Percentiles rank a stretch among this genome's conserved stretches.
phyloP scores from a whole-genome alignment of 2,888 invertebrate genomes.

The Trissolcus japonicus region DNA sequence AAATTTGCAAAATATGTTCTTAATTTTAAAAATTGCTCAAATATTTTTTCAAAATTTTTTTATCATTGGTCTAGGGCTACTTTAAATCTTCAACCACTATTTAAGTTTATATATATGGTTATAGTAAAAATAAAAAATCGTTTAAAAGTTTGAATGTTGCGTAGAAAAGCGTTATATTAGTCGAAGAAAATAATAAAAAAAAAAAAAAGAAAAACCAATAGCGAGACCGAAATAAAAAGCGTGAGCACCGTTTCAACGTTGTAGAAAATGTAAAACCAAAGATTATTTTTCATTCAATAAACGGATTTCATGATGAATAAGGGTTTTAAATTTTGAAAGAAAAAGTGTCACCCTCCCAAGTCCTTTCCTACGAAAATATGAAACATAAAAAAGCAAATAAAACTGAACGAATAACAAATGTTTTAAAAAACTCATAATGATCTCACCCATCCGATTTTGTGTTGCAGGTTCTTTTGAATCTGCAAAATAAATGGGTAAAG shows the following conservation, averaged over 20 bases:
- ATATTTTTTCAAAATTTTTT: neutral
- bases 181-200: conserved; percentile 58
- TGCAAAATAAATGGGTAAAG: conserved; percentile 73
- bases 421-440: conserved; percentile 46
- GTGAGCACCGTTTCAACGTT: conserved; percentile 50
- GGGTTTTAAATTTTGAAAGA: conserved; percentile 70
- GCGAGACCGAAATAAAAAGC: conserved; percentile 55
- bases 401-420: neutral
- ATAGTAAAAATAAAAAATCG: neutral
- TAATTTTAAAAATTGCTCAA: neutral
- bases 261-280: conserved; percentile 70
- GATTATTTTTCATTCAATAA: conserved; percentile 70
- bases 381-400: conserved; percentile 3
- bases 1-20: no score
- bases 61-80: neutral
- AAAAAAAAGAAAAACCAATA: no score
- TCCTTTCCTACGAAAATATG: conserved; percentile 3
- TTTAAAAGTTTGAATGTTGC: neutral
- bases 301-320: conserved; percentile 72
- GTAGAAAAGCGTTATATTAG: conserved; percentile 27
- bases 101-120: conserved; percentile 1
- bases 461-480: conserved; percentile 74
- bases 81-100: no score
- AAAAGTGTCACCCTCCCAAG: conserved; percentile 30
- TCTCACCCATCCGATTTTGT: conserved; percentile 73